phyloP scores from a whole-genome alignment of 1,140 invertebrate genomes.

The Formica exsecta region DNA sequence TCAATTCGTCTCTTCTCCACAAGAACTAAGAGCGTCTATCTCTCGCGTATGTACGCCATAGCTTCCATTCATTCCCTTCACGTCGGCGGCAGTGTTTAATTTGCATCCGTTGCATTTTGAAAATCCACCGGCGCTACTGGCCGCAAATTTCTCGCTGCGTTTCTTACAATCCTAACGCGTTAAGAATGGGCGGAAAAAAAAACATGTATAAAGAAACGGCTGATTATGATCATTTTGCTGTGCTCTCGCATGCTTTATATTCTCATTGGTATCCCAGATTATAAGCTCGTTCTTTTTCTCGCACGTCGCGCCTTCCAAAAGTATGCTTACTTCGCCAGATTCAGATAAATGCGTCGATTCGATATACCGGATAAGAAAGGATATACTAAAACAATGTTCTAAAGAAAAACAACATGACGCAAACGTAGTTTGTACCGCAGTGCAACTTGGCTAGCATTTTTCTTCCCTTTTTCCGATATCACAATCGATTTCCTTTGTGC shows the following conservation, averaged over 20 bases:
- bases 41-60: not conserved
- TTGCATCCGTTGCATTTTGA: constrained; percentile 4
- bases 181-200: constrained; percentile 28
- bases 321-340: constrained; percentile 41
- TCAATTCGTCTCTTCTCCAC: not conserved
- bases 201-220: not conserved
- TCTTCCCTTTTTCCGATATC: not conserved
- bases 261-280: constrained; percentile 56
- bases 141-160: constrained; percentile 20
- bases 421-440: not conserved
- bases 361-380: constrained; percentile 29
- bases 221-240: constrained; percentile 57
- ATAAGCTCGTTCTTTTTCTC: constrained; percentile 61
- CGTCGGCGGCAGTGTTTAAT: not conserved
- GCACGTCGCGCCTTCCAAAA: constrained; percentile 21
- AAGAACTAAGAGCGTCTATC: not conserved
- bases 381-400: constrained; percentile 6
- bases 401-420: constrained; percentile 17
- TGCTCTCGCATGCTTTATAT: constrained; percentile 67
- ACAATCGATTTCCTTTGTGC: constrained; percentile 36
- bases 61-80: not conserved
- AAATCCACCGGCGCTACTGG: not conserved
- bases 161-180: not conserved
- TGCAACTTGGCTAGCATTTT: constrained; percentile 28
- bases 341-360: constrained; percentile 50